phyloP scores from a whole-genome alignment of 1,140 invertebrate species.

The Drosophila melanogaster region DNA sequence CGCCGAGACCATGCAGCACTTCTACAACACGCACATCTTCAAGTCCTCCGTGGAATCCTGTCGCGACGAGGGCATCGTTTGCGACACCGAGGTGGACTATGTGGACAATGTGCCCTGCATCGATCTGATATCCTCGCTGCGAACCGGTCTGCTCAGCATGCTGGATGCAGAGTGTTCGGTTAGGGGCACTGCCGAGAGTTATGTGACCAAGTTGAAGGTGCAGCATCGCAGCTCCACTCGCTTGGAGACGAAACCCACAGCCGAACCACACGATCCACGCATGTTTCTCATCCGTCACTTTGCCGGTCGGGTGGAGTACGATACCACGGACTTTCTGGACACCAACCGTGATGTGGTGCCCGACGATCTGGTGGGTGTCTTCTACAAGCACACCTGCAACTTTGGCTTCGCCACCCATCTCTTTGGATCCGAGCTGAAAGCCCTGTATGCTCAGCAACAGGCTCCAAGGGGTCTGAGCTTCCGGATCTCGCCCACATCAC shows the following conservation, averaged over 20 bases:
- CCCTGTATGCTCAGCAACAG: constrained; percentile 92
- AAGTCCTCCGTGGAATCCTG: constrained; percentile 97
- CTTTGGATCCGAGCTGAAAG: constrained; percentile 96
- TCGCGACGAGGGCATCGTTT: constrained; percentile 95
- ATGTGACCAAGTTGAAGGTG: constrained; percentile 93
- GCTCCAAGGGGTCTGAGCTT: constrained; percentile 93
- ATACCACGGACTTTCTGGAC: constrained; percentile 94
- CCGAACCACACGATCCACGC: constrained; percentile 89
- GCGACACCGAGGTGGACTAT: constrained; percentile 96
- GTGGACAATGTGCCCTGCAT: constrained; percentile 98
- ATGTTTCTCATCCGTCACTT: constrained; percentile 97
- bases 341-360: constrained; percentile 96
- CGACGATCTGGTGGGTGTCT: constrained; percentile 95
- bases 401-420: constrained; percentile 98
- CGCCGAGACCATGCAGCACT: constrained; percentile 98
- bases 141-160: constrained; percentile 95
- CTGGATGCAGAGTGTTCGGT: constrained; percentile 96
- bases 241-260: constrained; percentile 84
- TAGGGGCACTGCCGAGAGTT: constrained; percentile 93
- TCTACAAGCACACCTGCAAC: constrained; percentile 96
- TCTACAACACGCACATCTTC: constrained; percentile 98
- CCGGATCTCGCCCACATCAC: constrained; percentile 95
- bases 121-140: constrained; percentile 96
- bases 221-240: constrained; percentile 92
- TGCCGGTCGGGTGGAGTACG: constrained; percentile 94